phyloP scores from a whole-genome alignment of 2,797 vertebrate species.

The Sebastes minor region DNA sequence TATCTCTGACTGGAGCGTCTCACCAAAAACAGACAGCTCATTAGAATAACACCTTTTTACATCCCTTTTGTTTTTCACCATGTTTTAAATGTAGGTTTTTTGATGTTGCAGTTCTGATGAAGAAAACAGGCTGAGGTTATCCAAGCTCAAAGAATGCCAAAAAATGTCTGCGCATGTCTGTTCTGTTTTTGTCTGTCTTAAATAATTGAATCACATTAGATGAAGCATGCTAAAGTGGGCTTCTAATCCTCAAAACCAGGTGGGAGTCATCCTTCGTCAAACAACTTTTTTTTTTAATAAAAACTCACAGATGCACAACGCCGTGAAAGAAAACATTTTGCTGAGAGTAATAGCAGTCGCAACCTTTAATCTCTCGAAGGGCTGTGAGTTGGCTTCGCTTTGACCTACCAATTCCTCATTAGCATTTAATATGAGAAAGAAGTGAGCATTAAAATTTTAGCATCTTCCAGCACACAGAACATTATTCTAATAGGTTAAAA shows the following conservation, averaged over 20 bases:
- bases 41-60: background rate
- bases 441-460: conserved; percentile 43
- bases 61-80: background rate
- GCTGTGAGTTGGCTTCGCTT: conserved; percentile 29
- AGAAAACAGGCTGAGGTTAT: background rate
- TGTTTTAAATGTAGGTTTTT: background rate
- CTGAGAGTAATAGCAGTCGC: conserved; percentile 27
- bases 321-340: conserved; percentile 5
- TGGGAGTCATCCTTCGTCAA: background rate
- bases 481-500: conserved; percentile 69
- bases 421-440: conserved; percentile 49
- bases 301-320: conserved; percentile 2
- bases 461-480: conserved; percentile 55
- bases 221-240: conserved; percentile 3
- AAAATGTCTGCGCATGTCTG: background rate
- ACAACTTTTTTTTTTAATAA: background rate
- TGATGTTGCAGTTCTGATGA: background rate
- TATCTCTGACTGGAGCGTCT: background rate
- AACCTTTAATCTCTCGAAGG: conserved; percentile 49
- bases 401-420: conserved; percentile 56
- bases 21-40: background rate
- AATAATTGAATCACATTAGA: conserved; percentile 24
- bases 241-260: conserved; percentile 13
- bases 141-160: background rate
- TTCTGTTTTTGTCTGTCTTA: conserved; percentile 6